These are phyloP conservation scores for Notospermus geniculatus DNA, from an alignment of 1,140 invertebrate species.

Conservation along the genomic window DNA sequence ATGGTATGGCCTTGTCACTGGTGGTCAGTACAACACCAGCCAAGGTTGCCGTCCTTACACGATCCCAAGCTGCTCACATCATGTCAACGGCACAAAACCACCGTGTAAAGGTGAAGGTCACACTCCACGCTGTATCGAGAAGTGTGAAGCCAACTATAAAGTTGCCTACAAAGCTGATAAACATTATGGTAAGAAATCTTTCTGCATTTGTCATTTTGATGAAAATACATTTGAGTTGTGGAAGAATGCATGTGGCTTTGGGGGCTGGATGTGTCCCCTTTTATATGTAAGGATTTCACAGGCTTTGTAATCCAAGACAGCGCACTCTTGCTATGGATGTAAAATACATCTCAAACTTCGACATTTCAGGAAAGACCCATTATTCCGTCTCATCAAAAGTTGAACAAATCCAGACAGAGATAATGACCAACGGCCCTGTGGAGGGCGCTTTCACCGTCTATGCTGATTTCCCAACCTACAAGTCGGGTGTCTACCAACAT, in stretches of 20 bases:
- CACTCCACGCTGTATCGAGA: conserved; percentile 76
- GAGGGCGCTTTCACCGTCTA: conserved; percentile 89
- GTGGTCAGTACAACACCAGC: conserved; percentile 74
- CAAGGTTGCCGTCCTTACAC: conserved; percentile 83
- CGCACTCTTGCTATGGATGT: too few relatives aligned
- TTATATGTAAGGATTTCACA: too few relatives aligned
- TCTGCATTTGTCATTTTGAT: too few relatives aligned
- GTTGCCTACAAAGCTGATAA: conserved; percentile 74
- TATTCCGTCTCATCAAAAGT: conserved; percentile 70
- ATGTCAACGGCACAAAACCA: conserved; percentile 67
- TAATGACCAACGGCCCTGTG: conserved; percentile 85
- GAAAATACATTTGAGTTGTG: too few relatives aligned
- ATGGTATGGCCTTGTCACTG: conserved; percentile 66
- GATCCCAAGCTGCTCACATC: conserved; percentile 83
- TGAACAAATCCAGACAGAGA: conserved; percentile 77
- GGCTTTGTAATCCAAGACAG: too few relatives aligned
- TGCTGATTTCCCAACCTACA: conserved; percentile 82
- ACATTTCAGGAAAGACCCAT: conserved; percentile 63
- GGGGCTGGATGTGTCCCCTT: too few relatives aligned
- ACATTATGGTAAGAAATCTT: conserved; percentile 64
- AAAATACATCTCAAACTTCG: too few relatives aligned
- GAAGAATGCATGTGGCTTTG: too few relatives aligned
- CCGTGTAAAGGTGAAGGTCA: conserved; percentile 64
- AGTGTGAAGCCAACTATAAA: conserved; percentile 70
- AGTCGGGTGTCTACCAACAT: conserved; percentile 85